Conservation (phyloP, 1,140 invertebrate species). For the Pogonus chalceus region DNA sequence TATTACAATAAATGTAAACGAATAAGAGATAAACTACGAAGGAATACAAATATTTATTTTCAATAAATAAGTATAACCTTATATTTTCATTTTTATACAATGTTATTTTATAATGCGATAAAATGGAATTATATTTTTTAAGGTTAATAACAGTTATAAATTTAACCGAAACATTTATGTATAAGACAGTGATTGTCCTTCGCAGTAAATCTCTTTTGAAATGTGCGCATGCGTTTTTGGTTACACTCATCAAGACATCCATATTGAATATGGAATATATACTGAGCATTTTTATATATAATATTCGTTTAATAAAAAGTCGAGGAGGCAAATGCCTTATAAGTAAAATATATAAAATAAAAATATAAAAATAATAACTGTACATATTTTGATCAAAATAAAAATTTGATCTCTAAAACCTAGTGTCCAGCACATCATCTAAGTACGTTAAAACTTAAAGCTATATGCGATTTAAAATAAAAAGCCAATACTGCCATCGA, state of each 20-base stretch:
- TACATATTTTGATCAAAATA: slow-evolving; percentile 11
- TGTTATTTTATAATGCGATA: too few relatives aligned
- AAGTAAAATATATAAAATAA: background rate
- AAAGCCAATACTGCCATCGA: slow-evolving; percentile 13
- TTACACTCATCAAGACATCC: background rate
- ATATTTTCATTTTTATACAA: too few relatives aligned
- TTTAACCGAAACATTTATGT: too few relatives aligned
- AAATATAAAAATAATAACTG: slow-evolving; percentile 8
- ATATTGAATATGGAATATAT: background rate
- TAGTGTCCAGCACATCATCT: slow-evolving; percentile 24
- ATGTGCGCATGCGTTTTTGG: too few relatives aligned
- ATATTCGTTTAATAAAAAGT: background rate
- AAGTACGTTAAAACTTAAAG: slow-evolving; percentile 31
- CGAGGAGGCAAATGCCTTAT: slow-evolving; percentile 8
- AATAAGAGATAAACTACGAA: too few relatives aligned
- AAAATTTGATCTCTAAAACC: slow-evolving; percentile 1
- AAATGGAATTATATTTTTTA: too few relatives aligned
- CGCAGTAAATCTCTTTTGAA: too few relatives aligned
- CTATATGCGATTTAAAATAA: slow-evolving; percentile 23
- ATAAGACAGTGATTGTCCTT: too few relatives aligned
- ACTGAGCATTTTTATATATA: slow-evolving; percentile 11
- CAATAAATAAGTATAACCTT: too few relatives aligned
- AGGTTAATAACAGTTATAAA: too few relatives aligned
- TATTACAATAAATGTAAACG: too few relatives aligned
- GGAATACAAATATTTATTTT: too few relatives aligned